Base-by-base conservation (phyloP, 2,797 vertebrate genomes). In the Tokudaia tokunoshimensis region DNA sequence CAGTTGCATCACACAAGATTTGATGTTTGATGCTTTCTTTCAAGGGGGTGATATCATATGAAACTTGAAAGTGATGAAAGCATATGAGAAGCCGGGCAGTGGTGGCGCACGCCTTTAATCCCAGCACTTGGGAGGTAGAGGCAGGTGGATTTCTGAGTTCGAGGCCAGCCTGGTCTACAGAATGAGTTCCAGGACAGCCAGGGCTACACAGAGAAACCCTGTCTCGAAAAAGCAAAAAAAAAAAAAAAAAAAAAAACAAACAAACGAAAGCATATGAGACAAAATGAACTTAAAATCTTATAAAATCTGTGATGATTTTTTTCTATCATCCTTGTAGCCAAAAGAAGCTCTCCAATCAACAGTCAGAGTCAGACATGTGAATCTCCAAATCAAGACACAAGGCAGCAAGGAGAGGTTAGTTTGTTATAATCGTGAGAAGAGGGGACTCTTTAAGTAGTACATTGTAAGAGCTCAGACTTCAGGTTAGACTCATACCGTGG, bases 301-400 rank as follows among this genome's bases (percentile, higher is more conserved):
- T 9, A 80, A 74, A 95, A 79, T 94, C 67, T 17, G 12, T 82
- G 34, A 85, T 92, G n/a, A 15, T 31, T 83, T 92, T 74, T 52
- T 86, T 74, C 52, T 89, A 44, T 15, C 3, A 29, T 96, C 52
- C 92, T 87, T 97, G 92, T 98, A 99, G 99, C 99, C 76, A 99
- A 99, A 98, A 99, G 99, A 98, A 99, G 99, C 98, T 99, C 99
- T 98, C 99, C 99, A 52, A 98, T 99, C 95, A 99, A 99, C 97
- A 99, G 99, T 97, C 99, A 99, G 98, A 99, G 98, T 11, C 98
- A 99, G 96, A 98, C 99, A 92, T 99, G 99, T 98, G 99, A 99
- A 97, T 99, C 99, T 80, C 99, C 98, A 74, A 99, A 99, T 98
- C 99, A 99, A 52, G 99, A 99, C 94, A 94, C 97, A 47, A 96